These are phyloP conservation scores for Anguilla obscura DNA, from an alignment of 2,797 vertebrate genomes.

Conservation along the genomic window DNA sequence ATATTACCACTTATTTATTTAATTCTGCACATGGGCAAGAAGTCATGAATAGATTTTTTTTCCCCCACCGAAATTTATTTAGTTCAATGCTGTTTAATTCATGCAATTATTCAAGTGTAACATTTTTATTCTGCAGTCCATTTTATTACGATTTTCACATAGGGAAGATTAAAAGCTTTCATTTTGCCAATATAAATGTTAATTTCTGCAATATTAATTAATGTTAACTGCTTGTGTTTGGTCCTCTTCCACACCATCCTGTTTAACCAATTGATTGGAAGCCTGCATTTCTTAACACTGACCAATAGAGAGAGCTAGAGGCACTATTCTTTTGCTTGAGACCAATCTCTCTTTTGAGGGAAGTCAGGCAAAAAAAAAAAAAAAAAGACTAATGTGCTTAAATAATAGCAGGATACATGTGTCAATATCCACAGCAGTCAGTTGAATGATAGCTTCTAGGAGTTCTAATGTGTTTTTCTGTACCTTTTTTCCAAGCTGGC, in stretches of 20 bases:
- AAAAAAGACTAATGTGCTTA: background rate
- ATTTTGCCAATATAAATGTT: slow-evolving; percentile 29
- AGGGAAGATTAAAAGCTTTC: slow-evolving; percentile 40
- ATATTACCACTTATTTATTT: background rate
- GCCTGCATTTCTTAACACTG: slow-evolving; percentile 40
- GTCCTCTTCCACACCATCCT: background rate
- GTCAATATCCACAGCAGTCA: slow-evolving; percentile 55
- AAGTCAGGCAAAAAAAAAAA: background rate
- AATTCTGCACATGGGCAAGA: slow-evolving; percentile 14
- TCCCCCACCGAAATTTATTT: background rate
- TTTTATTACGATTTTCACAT: slow-evolving; percentile 53
- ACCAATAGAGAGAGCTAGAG: slow-evolving; percentile 65
- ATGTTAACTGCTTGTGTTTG: slow-evolving; percentile 42
- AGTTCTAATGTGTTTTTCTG: slow-evolving; percentile 57
- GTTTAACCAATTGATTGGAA: slow-evolving; percentile 49
- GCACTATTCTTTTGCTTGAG: slow-evolving; percentile 46
- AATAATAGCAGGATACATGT: slow-evolving; percentile 35
- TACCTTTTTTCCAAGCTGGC: slow-evolving; percentile 49
- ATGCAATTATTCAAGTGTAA: slow-evolving; percentile 31
- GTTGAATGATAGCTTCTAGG: slow-evolving; percentile 64
- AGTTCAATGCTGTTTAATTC: slow-evolving; percentile 26
- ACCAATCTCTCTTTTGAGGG: slow-evolving; percentile 9
- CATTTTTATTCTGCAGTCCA: slow-evolving; percentile 46
- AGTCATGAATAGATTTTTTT: slow-evolving; percentile 22
- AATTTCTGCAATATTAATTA: slow-evolving; percentile 36